A percentile compares a stretch with the other conserved stretches of the same genome.
These are phyloP conservation scores for Clamator glandarius DNA, from an alignment of 2,797 vertebrate genomes.

Conservation along the genomic window DNA sequence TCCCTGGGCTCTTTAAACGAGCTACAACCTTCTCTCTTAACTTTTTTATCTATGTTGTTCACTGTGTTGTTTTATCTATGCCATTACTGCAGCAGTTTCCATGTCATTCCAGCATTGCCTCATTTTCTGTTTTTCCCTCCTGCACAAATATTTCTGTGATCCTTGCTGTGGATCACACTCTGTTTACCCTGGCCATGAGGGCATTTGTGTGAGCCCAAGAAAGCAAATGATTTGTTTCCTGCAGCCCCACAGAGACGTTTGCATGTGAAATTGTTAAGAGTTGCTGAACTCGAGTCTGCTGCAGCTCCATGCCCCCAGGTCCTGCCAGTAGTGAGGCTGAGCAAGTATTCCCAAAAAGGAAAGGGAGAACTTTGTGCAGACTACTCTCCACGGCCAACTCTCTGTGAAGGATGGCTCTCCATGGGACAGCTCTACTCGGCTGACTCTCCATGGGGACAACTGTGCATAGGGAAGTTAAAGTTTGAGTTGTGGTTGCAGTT, in stretches of 20 bases:
- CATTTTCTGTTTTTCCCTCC: neutral
- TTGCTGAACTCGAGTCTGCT: neutral
- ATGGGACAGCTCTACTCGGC: too few relatives aligned
- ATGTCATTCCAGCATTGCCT: neutral
- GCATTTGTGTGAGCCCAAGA: neutral
- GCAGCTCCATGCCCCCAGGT: neutral
- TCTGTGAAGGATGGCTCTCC: too few relatives aligned
- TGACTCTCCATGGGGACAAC: too few relatives aligned
- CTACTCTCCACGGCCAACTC: too few relatives aligned
- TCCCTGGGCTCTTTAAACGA: neutral
- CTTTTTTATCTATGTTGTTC: neutral
- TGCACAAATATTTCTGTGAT: neutral
- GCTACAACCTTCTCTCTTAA: neutral
- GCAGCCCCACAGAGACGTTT: neutral
- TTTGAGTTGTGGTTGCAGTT: too few relatives aligned
- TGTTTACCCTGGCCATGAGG: neutral
- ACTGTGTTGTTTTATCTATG: neutral
- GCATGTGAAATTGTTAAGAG: neutral
- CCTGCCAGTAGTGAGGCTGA: accelerated
- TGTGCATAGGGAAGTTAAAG: too few relatives aligned
- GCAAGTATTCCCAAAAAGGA: neutral
- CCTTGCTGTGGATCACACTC: neutral
- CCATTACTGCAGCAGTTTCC: neutral
- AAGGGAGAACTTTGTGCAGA: too few relatives aligned
- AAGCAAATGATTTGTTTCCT: neutral